Conservation (phyloP, 2,797 vertebrate genomes). For the Sphenopsis melanotis region DNA sequence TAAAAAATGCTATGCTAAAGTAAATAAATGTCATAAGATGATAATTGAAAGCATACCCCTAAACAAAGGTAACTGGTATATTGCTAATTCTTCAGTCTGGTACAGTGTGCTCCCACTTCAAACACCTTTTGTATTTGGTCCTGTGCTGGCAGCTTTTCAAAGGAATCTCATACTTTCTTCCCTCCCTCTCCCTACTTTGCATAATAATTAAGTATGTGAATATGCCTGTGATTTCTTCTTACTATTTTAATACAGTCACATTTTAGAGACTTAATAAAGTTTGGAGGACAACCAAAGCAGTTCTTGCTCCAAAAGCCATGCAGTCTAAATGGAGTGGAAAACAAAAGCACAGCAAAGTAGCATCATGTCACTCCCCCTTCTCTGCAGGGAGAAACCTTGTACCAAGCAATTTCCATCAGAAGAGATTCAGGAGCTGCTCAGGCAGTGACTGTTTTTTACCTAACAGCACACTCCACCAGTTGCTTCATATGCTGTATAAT, state of each 20-base stretch:
- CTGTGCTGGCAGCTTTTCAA: slow-evolving; percentile 35
- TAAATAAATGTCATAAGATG: not conserved
- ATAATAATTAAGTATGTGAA: slow-evolving; percentile 40
- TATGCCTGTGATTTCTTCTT: slow-evolving; percentile 14
- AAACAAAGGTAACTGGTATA: not conserved
- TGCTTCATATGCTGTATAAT: not conserved
- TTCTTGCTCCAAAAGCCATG: not conserved
- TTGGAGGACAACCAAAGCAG: not conserved
- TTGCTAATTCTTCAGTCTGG: not conserved
- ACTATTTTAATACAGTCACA: slow-evolving; percentile 19
- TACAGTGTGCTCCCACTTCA: slow-evolving; percentile 14
- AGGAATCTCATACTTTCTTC: not conserved
- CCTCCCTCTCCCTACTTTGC: not conserved
- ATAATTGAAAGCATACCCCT: not conserved
- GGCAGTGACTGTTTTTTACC: not conserved
- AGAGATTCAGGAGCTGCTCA: not conserved
- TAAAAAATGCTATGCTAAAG: not conserved
- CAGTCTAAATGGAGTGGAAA: not conserved
- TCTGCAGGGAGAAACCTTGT: not conserved
- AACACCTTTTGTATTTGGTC: slow-evolving; percentile 28
- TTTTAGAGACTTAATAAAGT: not conserved
- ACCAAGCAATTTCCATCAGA: not conserved
- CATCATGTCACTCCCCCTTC: not conserved
- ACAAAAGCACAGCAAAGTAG: not conserved
- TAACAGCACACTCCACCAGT: not conserved